These are phyloP conservation scores for Myotis brandtii DNA, from an alignment of 2,113 vertebrate species.

Conservation along the genomic window DNA sequence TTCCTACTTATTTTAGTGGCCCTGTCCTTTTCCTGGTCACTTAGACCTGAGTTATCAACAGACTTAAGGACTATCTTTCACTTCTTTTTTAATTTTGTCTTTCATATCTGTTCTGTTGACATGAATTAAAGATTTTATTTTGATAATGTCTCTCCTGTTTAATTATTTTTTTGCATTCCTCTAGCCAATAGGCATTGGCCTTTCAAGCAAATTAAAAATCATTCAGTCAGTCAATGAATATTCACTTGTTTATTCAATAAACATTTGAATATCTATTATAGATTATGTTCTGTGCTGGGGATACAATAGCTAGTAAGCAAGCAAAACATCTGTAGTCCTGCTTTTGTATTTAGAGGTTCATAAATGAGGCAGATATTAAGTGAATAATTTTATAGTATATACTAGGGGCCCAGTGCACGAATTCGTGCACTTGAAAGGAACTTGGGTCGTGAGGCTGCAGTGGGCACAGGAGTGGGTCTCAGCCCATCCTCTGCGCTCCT, in stretches of 20 bases:
- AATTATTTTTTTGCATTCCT: not conserved
- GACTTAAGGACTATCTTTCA: not conserved
- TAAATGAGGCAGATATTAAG: not conserved
- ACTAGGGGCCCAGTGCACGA: too few relatives aligned
- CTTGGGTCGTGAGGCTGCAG: too few relatives aligned
- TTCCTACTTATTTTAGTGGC: not conserved
- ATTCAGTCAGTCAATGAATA: not conserved
- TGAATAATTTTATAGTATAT: not conserved
- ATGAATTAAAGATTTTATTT: not conserved
- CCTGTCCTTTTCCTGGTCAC: not conserved
- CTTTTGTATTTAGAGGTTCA: not conserved
- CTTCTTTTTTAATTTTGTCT: not conserved
- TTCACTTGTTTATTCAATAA: conserved; percentile 13
- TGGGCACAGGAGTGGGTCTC: too few relatives aligned
- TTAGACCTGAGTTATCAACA: not conserved
- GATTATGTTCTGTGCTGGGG: not conserved
- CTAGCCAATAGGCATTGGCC: not conserved
- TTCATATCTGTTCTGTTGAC: not conserved
- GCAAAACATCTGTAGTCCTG: not conserved
- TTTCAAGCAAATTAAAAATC: conserved; percentile 41
- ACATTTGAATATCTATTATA: not conserved
- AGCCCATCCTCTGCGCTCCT: too few relatives aligned
- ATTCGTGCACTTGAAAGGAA: too few relatives aligned
- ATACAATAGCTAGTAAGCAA: not conserved
- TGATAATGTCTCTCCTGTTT: not conserved